Evolutionary conservation across 2,797 vertebrate species (phyloP).

Genomic region (Sparidentex hasta): DNA sequence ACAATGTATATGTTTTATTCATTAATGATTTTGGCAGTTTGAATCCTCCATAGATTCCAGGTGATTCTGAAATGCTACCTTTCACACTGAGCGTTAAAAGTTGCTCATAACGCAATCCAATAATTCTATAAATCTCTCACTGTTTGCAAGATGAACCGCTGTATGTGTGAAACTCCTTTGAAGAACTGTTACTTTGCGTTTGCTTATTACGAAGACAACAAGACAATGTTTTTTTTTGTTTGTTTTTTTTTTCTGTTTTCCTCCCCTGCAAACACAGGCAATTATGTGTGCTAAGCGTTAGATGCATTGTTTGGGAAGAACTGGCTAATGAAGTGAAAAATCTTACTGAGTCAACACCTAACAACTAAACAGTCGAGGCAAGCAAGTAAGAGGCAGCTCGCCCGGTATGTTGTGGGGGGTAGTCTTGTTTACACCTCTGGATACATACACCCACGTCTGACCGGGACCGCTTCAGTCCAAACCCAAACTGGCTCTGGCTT

Average conservation of each 20-base stretch:
- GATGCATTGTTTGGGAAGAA: constrained; percentile 20
- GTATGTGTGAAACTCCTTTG: background rate
- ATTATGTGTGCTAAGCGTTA: constrained; percentile 43
- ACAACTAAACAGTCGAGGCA: constrained; percentile 41
- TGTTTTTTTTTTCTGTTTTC: no score
- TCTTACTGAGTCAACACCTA: constrained; percentile 29
- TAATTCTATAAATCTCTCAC: no score
- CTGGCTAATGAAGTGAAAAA: constrained; percentile 55
- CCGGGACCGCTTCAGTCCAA: background rate
- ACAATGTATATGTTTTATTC: no score
- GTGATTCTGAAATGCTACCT: no score
- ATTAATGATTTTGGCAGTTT: no score
- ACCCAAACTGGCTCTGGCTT: background rate
- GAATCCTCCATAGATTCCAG: no score
- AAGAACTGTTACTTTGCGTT: constrained; percentile 4
- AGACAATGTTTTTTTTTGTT: constrained; percentile 5
- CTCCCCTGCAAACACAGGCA: constrained; percentile 32
- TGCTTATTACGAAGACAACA: background rate
- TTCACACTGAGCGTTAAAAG: no score
- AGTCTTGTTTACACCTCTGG: constrained; percentile 25
- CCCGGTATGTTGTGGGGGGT: background rate
- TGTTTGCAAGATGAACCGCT: background rate
- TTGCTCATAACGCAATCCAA: no score
- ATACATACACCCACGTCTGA: background rate
- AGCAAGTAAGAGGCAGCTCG: background rate